phyloP scores from a whole-genome alignment of 2,888 invertebrate species.

The Subacronicta megacephala region DNA sequence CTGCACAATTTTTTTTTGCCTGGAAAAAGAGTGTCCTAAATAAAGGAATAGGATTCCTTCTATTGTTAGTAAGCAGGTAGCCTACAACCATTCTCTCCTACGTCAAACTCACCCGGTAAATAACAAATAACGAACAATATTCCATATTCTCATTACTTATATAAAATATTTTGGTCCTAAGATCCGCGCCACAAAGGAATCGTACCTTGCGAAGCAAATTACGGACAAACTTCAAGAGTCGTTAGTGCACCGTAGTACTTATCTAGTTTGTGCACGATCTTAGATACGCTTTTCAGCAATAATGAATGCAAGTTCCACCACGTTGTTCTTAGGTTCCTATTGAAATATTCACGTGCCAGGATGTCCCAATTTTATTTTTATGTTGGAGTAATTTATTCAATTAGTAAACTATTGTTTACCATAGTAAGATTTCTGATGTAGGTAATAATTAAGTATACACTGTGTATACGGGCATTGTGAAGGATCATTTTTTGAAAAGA shows the following conservation, averaged over 20 bases:
- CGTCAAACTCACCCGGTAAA: background rate
- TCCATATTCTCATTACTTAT: background rate
- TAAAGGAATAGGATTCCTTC: background rate
- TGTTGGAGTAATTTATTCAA: too few species aligned
- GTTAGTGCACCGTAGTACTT: constrained; percentile 51
- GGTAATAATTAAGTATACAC: too few species aligned
- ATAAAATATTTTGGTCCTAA: constrained; percentile 5
- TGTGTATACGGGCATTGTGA: too few species aligned
- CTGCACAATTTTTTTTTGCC: too few species aligned
- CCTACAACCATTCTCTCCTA: background rate
- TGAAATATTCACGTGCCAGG: constrained; percentile 7
- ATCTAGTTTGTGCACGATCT: constrained; percentile 45
- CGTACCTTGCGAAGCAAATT: constrained; percentile 35
- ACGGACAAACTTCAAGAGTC: constrained; percentile 48
- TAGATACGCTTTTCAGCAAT: constrained; percentile 40
- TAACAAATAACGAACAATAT: background rate
- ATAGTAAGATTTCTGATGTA: too few species aligned
- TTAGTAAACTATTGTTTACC: too few species aligned
- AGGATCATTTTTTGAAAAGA: too few species aligned
- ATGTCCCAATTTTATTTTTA: too few species aligned
- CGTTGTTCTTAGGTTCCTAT: constrained; percentile 15
- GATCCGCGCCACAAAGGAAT: constrained; percentile 14
- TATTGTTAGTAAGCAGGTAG: background rate
- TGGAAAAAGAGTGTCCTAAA: too few species aligned
- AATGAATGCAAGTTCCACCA: constrained; percentile 36